Percentiles rank a stretch among this genome's conserved stretches.
These are phyloP conservation scores for Campoletis sonorensis DNA, from an alignment of 1,140 invertebrate species.

Conservation along the genomic window DNA sequence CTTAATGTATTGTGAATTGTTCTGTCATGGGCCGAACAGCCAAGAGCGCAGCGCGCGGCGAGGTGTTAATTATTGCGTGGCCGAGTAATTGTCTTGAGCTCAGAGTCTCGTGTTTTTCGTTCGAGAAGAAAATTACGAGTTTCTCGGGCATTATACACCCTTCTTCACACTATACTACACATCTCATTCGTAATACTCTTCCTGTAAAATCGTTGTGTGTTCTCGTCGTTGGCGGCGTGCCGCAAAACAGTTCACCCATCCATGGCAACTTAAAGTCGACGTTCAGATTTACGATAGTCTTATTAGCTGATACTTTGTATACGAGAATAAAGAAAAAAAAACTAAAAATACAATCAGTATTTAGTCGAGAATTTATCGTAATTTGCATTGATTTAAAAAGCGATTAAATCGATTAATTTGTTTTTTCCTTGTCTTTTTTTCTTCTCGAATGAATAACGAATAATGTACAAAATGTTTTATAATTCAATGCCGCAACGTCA, in stretches of 20 bases:
- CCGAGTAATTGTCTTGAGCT: slow-evolving; percentile 46
- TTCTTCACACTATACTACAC: slow-evolving; percentile 5
- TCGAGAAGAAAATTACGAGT: slow-evolving; percentile 35
- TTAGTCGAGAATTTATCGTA: neutral
- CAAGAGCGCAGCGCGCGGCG: slow-evolving; percentile 8
- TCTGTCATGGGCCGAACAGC: neutral
- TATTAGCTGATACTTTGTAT: slow-evolving; percentile 13
- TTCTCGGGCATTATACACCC: neutral
- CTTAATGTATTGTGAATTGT: neutral
- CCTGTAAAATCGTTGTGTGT: slow-evolving; percentile 7
- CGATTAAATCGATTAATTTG: too few species aligned
- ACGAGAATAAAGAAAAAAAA: neutral
- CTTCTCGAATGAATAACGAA: too few species aligned
- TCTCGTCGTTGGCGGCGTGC: neutral
- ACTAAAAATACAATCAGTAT: neutral
- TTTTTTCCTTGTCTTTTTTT: too few species aligned
- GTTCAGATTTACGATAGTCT: slow-evolving; percentile 30
- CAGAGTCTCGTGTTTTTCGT: slow-evolving; percentile 36
- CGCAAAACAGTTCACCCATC: slow-evolving; percentile 9
- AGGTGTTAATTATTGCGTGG: slow-evolving; percentile 52
- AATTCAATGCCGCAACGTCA: too few species aligned
- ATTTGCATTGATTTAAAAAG: neutral
- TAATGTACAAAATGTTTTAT: too few species aligned
- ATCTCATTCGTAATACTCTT: slow-evolving; percentile 7
- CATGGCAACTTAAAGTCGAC: slow-evolving; percentile 12